phyloP scores from a whole-genome alignment of 2,113 vertebrate genomes.

The Epinephelus cyanopodus region DNA sequence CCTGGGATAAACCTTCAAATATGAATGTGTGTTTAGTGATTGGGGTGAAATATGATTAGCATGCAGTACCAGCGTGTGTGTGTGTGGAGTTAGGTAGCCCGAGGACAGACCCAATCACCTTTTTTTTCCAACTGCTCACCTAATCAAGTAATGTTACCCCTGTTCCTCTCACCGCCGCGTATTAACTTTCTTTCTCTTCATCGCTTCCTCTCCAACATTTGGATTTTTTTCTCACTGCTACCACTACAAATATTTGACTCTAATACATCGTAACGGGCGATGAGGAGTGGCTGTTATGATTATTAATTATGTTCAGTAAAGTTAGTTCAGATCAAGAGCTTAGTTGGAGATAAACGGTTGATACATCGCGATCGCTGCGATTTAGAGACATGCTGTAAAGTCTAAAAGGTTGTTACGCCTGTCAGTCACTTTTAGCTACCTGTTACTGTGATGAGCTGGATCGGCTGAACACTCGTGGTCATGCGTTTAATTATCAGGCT shows the following conservation, averaged over 20 bases:
- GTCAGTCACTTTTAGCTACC: conserved; percentile 1
- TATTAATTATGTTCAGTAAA: conserved; percentile 30
- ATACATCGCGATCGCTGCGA: conserved; percentile 5
- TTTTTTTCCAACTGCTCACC: conserved; percentile 33
- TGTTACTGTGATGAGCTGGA: conserved; percentile 2
- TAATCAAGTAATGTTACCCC: conserved; percentile 33
- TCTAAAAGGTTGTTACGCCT: background rate
- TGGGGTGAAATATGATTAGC: conserved; percentile 67
- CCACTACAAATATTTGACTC: conserved; percentile 32
- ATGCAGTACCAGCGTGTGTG: conserved; percentile 27
- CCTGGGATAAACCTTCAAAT: conserved; percentile 76
- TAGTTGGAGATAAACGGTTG: conserved; percentile 17
- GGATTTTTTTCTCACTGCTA: background rate
- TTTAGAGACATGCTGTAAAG: conserved; percentile 16
- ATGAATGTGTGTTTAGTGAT: conserved; percentile 73
- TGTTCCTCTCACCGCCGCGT: conserved; percentile 11
- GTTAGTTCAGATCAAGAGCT: conserved; percentile 7
- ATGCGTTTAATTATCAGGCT: background rate
- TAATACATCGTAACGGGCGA: background rate
- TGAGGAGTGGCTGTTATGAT: conserved; percentile 27
- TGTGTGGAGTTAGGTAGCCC: conserved; percentile 46
- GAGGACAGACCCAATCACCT: conserved; percentile 59
- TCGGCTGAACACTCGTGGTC: background rate
- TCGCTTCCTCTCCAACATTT: conserved; percentile 17
- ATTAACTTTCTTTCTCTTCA: conserved; percentile 13